Percentiles rank a stretch among this genome's conserved stretches.
These are phyloP conservation scores for Sebastes melanostomus DNA, from an alignment of 2,797 vertebrate genomes.

Conservation along the genomic window DNA sequence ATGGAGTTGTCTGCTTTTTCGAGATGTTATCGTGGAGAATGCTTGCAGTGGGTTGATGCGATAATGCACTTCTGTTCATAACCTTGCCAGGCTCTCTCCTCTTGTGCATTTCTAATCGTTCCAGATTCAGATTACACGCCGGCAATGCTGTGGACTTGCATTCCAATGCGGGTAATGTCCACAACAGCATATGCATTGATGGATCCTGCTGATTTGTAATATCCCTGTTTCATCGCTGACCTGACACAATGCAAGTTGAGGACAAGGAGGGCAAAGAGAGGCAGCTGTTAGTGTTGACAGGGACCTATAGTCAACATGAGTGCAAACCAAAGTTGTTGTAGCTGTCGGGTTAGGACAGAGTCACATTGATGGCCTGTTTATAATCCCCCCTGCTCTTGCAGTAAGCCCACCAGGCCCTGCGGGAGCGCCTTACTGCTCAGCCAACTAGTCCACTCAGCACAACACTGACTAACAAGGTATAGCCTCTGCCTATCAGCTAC, in stretches of 20 bases:
- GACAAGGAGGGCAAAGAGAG: slow-evolving; percentile 4
- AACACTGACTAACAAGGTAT: slow-evolving; percentile 77
- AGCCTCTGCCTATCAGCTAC: slow-evolving; percentile 61
- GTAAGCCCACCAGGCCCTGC: slow-evolving; percentile 58
- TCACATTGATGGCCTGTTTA: slow-evolving; percentile 55
- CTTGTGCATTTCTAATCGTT: slow-evolving; percentile 20
- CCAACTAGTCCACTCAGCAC: slow-evolving; percentile 72
- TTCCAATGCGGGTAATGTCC: slow-evolving; percentile 18
- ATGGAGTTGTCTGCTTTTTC: slow-evolving; percentile 46
- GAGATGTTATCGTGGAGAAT: slow-evolving; percentile 40
- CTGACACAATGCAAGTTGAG: slow-evolving; percentile 6
- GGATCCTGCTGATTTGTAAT: background rate
- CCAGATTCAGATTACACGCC: slow-evolving; percentile 37
- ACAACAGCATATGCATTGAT: background rate
- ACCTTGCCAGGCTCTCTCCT: slow-evolving; percentile 38
- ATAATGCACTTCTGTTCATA: slow-evolving; percentile 40
- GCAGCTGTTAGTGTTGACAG: slow-evolving; percentile 24
- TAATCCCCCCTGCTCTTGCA: slow-evolving; percentile 58
- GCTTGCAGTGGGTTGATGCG: slow-evolving; percentile 32
- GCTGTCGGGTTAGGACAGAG: slow-evolving; percentile 30
- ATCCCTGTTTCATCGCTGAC: slow-evolving; percentile 12
- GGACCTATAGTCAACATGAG: slow-evolving; percentile 33
- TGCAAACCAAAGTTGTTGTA: slow-evolving; percentile 42
- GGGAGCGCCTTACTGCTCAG: slow-evolving; percentile 57
- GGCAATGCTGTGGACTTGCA: slow-evolving; percentile 21